Base-by-base conservation (phyloP, 2,113 vertebrate genomes). In the Prietella phreatophila region DNA sequence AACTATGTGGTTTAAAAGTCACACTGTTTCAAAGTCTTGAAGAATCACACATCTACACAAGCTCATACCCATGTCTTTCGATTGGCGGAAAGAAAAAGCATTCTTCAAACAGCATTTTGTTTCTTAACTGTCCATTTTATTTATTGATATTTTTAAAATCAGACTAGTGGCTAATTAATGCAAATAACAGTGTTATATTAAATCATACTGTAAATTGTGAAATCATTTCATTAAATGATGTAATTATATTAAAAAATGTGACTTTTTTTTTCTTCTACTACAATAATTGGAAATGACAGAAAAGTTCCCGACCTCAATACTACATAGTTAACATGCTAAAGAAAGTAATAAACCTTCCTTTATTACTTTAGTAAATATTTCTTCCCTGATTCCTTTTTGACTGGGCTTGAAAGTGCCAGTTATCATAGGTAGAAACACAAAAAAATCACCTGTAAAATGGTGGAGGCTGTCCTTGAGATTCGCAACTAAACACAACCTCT, bases 401-500 rank as follows among this genome's bases (percentile, higher is more conserved):
- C 4, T 65, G n/a, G 47, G 61, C 67, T 83, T 15, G 27, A 42
- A 63, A 17, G 30, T 50, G 39, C 56, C 9, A 27, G 73, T 11
- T 76, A 79, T 79, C 53, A 79, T 17, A 14, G 14, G 47, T n/a
- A 53, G 76, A 30, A 53, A n/a, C 47, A 55, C 47, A 55, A 56
- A 10, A 58, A 39, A 61, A 94, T 94, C 92, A 99, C 98, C 96
- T 95, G 91, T 97, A 96, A 22, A 95, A 93, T 15, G 97, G 97
- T 47, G 94, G 91, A 27, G 98, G 97, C 88, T 96, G 97, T 89
- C 98, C 98, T 90, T 95, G 94, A 19, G 96, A 98, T 92, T 99
- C 97, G 0, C 98, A 99, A 91, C 91, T 98, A 92, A 99, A 96
- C 92, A 97, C 96, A 91, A 98, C 97, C 92, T 97, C 97, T 89